Evolutionary conservation across 2,113 vertebrate genomes (phyloP), one percentile per base, ranked within the genome.

Genomic region (Pomatostomus ruficeps): DNA sequence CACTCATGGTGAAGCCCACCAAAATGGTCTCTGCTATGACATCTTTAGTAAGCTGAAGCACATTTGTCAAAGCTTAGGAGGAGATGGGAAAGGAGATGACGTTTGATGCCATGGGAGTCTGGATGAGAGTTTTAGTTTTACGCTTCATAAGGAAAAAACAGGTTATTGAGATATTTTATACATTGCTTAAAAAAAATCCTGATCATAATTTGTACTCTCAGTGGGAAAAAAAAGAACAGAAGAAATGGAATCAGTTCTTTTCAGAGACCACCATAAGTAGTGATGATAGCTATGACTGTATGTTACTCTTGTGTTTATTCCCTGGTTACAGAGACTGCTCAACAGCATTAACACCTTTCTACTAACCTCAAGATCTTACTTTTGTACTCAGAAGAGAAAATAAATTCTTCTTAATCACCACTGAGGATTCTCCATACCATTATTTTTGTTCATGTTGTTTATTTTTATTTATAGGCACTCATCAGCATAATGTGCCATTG

Each of bases 381-480:
- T 91, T 83, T 57, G 28, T 85, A 88, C 63, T 55, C 59, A 86
- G 8, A 35, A 36, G 83, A 65, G 45, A 90, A 88, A 83, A 94
- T 90, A 88, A 80, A 77, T 88, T 80, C 15, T 78, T 75, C 31
- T 85, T 92, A 85, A 95, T 88, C 52, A 85, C 31, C 16, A 11
- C 78, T 72, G 75, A 74, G 51, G 22, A 14, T 68, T 84, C 52
- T 94, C 31, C 36, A 59, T 46, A 12, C 31, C 40, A 52, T 66
- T 79, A 49, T 76, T 85, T 93, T 62, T 11, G n/a, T 75, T 79
- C 72, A 85, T 1, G 0, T 87, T 84, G 40, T 83, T 94, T 94
- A 58, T 68, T 95, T 92, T 95, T 92, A 89, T 93, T 88, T 94
- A 67, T 94, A 94, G 51, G 14, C 26, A 48, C 20, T 89, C 68